phyloP scores from a whole-genome alignment of 2,888 invertebrate species.

The Heliconius erato region DNA sequence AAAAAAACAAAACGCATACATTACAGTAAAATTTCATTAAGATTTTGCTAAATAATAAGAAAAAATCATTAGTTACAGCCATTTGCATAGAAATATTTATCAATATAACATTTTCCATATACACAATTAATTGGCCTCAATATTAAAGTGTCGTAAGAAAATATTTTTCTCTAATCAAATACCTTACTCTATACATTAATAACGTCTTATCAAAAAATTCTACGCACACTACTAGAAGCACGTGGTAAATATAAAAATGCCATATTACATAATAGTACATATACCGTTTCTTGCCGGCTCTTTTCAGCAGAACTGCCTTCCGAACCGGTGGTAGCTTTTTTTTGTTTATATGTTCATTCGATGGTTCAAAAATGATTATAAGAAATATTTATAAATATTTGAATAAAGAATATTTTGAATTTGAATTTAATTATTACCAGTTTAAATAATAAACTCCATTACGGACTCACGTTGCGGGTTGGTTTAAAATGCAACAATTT shows the following conservation, averaged over 20 bases:
- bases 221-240: conserved; percentile 30
- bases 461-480: neutral
- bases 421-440: neutral
- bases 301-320: too few relatives aligned
- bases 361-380: too few relatives aligned
- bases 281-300: neutral
- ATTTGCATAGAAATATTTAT: neutral
- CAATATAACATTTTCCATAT: neutral
- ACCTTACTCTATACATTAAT: conserved; percentile 14
- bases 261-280: neutral
- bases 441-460: neutral
- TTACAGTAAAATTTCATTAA: neutral
- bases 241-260: conserved; percentile 4
- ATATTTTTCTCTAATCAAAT: conserved; percentile 37
- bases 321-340: too few relatives aligned
- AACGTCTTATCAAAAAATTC: conserved; percentile 29
- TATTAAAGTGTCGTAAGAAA: conserved; percentile 19
- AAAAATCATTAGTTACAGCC: neutral
- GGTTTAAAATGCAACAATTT: neutral
- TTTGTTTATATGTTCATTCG: too few relatives aligned
- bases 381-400: too few relatives aligned
- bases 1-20: neutral
- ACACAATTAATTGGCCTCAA: conserved; percentile 19
- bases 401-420: too few relatives aligned
- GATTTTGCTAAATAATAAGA: neutral